Conservation (phyloP, 2,797 vertebrate species). For the Bovichtus variegatus region DNA sequence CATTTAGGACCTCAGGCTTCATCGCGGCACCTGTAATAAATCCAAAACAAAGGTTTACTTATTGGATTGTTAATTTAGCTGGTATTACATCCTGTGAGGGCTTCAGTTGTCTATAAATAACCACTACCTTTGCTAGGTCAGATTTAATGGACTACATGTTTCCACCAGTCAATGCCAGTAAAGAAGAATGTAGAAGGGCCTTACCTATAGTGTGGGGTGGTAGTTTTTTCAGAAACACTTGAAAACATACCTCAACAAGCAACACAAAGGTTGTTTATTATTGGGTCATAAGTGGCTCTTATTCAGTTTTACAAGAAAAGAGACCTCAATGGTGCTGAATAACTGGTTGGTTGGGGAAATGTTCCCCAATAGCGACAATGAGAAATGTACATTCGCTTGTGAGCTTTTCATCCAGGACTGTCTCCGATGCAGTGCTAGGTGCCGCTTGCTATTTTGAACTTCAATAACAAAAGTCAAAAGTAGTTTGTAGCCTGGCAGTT, state of each 20-base stretch:
- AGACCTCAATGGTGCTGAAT: background rate
- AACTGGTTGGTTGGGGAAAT: background rate
- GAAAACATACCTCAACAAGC: background rate
- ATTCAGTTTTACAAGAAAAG: background rate
- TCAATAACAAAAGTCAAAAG: constrained; percentile 1
- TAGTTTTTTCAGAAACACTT: background rate
- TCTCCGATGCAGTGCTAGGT: background rate
- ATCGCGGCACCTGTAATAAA: constrained; percentile 50
- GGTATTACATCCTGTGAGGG: constrained; percentile 37
- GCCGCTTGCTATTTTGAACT: background rate
- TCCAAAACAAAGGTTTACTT: constrained; percentile 54
- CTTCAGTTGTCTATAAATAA: constrained; percentile 33
- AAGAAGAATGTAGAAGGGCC: background rate
- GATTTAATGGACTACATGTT: constrained; percentile 27
- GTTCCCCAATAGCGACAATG: background rate
- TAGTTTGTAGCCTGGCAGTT: background rate
- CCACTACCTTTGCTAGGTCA: constrained; percentile 25
- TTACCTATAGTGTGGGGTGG: background rate
- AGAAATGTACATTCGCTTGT: background rate
- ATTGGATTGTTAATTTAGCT: constrained; percentile 53
- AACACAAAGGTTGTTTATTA: constrained; percentile 2
- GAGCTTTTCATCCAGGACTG: background rate
- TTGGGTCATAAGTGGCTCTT: background rate
- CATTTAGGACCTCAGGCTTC: constrained; percentile 30
- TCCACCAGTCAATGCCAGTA: constrained; percentile 11